Evolutionary conservation across 2,888 invertebrate species (phyloP).

Genomic region (Chrysolina oricalcia): DNA sequence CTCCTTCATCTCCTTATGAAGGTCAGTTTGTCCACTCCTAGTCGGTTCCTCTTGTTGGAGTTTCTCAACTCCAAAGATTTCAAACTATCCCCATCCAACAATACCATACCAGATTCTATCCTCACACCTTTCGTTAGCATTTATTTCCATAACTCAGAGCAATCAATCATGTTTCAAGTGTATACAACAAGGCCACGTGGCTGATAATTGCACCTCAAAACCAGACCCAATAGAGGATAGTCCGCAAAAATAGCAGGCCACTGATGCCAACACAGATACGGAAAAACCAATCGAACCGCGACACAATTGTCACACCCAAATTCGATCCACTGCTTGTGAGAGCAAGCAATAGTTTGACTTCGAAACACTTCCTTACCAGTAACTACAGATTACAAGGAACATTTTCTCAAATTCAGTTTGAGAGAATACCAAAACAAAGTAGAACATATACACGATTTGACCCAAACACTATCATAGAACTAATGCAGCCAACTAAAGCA

Average conservation of each 20-base stretch:
- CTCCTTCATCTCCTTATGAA: too few relatives aligned
- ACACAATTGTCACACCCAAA: too few relatives aligned
- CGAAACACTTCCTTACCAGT: not conserved
- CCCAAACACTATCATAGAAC: not conserved
- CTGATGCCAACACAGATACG: too few relatives aligned
- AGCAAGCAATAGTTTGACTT: too few relatives aligned
- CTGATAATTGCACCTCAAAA: not conserved
- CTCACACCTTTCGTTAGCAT: not conserved
- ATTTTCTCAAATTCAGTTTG: not conserved
- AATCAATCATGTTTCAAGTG: not conserved
- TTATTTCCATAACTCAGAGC: not conserved
- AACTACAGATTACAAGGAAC: not conserved
- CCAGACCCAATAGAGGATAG: not conserved
- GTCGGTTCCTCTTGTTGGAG: too few relatives aligned
- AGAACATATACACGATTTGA: not conserved
- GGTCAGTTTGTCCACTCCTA: too few relatives aligned
- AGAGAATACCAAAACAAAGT: not conserved
- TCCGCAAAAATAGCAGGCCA: not conserved
- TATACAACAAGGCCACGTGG: not conserved
- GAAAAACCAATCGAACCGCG: too few relatives aligned
- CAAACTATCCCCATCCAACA: too few relatives aligned
- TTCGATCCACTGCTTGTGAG: not conserved
- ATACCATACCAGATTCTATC: conserved; percentile 17
- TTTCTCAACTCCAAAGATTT: too few relatives aligned
- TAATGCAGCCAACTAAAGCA: not conserved